Evolutionary conservation across 2,888 invertebrate genomes (phyloP).

Genomic region (Dendrolimus pini): DNA sequence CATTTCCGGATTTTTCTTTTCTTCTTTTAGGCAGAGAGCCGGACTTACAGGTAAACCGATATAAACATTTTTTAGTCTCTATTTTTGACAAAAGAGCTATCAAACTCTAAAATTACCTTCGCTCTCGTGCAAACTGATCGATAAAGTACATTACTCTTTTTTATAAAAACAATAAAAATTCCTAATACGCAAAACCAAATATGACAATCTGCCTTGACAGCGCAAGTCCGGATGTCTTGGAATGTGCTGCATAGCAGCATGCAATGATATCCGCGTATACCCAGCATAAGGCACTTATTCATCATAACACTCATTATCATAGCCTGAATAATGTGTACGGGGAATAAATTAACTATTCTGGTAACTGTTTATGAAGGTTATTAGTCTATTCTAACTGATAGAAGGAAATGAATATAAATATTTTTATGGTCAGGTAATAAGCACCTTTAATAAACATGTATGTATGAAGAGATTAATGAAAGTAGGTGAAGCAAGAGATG

Average conservation of each 20-base stretch:
- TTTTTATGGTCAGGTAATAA: no score
- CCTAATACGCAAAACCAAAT: not conserved
- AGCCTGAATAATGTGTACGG: conserved; percentile 14
- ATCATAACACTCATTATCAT: conserved; percentile 38
- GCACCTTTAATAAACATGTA: no score
- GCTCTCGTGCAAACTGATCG: no score
- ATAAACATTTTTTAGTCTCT: no score
- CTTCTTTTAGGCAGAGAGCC: no score
- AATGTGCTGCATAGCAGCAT: conserved; percentile 23
- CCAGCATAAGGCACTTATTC: conserved; percentile 28
- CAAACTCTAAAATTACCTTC: no score
- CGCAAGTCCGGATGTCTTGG: conserved; percentile 3
- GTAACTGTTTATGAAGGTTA: conserved; percentile 16
- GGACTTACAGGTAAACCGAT: no score
- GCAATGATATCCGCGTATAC: conserved; percentile 33
- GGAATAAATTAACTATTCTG: conserved; percentile 22
- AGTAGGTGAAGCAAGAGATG: no score
- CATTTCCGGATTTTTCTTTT: no score
- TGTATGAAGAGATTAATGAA: no score
- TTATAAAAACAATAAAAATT: not conserved
- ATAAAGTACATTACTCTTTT: not conserved
- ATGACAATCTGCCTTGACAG: not conserved
- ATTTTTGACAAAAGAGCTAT: no score
- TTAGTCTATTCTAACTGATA: conserved; percentile 15
- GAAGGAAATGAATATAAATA: no score